A percentile compares a stretch with the other conserved stretches of the same genome.
Evolutionary conservation across 2,113 vertebrate species (phyloP).

Genomic region (Australoheros scitulus): DNA sequence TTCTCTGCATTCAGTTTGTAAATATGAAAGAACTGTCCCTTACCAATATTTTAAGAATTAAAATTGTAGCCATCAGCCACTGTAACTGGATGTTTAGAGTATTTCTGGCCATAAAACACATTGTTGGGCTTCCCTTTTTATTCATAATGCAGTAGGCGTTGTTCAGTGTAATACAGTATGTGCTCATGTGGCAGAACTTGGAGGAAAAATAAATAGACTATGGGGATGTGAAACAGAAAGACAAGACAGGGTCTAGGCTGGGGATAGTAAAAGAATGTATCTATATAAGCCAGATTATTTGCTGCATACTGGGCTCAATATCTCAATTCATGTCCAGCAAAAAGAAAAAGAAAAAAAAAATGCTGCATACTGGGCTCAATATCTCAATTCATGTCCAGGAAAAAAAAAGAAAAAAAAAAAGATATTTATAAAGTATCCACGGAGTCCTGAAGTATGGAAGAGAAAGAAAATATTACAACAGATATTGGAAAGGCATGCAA

Average conservation of each 20-base stretch:
- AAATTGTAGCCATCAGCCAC: neutral
- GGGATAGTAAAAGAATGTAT: constrained; percentile 12
- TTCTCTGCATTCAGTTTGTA: neutral
- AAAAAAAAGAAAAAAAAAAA: constrained; percentile 8
- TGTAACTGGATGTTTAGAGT: neutral
- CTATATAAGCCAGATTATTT: constrained; percentile 37
- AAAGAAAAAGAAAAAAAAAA: constrained; percentile 5
- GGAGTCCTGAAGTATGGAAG: neutral
- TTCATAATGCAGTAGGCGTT: constrained; percentile 13
- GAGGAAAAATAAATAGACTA: constrained; percentile 30
- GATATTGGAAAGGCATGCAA: constrained; percentile 27
- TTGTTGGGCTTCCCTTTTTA: constrained; percentile 18
- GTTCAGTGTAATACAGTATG: constrained; percentile 18
- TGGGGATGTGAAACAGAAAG: constrained; percentile 40
- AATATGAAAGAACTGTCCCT: neutral
- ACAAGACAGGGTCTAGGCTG: constrained; percentile 19
- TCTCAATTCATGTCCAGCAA: constrained; percentile 26
- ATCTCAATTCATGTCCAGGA: constrained; percentile 27
- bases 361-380: constrained; percentile 38
- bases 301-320: constrained; percentile 39
- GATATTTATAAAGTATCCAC: constrained; percentile 7
- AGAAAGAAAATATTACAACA: constrained; percentile 13
- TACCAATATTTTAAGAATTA: neutral
- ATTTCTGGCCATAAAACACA: neutral
- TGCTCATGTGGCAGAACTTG: constrained; percentile 12